Evolutionary conservation across 2,113 vertebrate genomes (phyloP), one percentile per base, ranked within the genome.

Genomic region (Gallinago jamesoni): DNA sequence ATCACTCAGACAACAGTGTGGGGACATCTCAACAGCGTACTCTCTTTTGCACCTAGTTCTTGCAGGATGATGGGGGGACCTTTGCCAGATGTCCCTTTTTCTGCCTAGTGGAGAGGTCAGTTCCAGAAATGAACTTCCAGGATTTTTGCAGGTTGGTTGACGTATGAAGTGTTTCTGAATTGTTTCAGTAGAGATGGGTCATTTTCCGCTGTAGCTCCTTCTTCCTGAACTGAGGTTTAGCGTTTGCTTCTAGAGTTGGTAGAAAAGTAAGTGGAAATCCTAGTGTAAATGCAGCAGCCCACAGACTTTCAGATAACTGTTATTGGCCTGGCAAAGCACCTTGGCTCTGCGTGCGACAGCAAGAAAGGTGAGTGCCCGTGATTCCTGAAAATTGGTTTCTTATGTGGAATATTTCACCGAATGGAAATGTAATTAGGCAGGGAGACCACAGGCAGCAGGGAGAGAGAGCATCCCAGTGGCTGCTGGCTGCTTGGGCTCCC

Each of bases 221-320:
- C 48, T 66, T 85, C 33, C 50, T 80, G 70, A 95, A 52, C 53
- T 4, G 17, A 81, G 69, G 75, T 76, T 39, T 25, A 88, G 7
- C 39, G 60, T 90, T 87, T 81, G 24, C 31, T 96, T 91, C 55
- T 39, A 30, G 35, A 72, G 19, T 14, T 55, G 20, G 8, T 79
- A 28, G 63, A 66, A 66, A 66, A 66, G 28, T 73, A 66, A 85
- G 75, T 95, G 78, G 86, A 95, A 95, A 94, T 95, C 59, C 80
- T 56, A 37, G 77, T 45, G 67, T 93, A 89, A 89, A 85, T 70
- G 81, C 75, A 72, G 52, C 60, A 83, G 45, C 67, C 52, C 27
- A 22, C 20, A 8, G 74, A 60, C 45, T 28, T 93, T 70, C 17
- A 47, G 78, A 30, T 93, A 52, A 52, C 76, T 69, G 7, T 89